Evolutionary conservation across 35 echinoderm and acorn worm genomes (phyloP).

Genomic region (Amphiura filiformis): DNA sequence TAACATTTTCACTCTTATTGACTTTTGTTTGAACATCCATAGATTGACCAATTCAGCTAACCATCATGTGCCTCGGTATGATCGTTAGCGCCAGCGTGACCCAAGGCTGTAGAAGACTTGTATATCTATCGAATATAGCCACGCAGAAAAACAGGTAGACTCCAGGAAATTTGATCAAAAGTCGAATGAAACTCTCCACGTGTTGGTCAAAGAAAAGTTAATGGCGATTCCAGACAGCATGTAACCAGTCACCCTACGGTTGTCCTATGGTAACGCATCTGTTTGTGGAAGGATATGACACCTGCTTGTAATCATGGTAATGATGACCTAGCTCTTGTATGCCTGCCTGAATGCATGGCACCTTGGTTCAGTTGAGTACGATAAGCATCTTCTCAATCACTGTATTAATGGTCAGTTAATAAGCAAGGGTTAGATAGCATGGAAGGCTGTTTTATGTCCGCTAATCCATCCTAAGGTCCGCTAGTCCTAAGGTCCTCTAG

Average conservation of each 20-base stretch:
- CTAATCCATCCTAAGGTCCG: too few relatives aligned
- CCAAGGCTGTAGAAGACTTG: constrained; percentile 83
- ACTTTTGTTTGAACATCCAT: too few relatives aligned
- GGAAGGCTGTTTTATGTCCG: too few relatives aligned
- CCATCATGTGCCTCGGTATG: constrained; percentile 76
- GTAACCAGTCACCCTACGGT: constrained; percentile 2
- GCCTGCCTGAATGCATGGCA: too few relatives aligned
- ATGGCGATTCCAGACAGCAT: constrained; percentile 53
- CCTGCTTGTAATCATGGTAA: too few relatives aligned
- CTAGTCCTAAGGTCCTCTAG: too few relatives aligned
- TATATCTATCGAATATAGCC: constrained; percentile 86
- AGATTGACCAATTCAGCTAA: constrained; percentile 95
- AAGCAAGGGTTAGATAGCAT: too few relatives aligned
- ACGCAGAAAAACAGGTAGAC: constrained; percentile 85
- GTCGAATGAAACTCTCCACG: constrained; percentile 57
- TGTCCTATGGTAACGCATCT: constrained; percentile 53
- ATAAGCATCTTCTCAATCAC: too few relatives aligned
- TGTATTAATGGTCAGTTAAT: too few relatives aligned
- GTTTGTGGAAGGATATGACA: background rate
- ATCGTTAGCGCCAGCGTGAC: constrained; percentile 80
- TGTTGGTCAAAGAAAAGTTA: constrained; percentile 69
- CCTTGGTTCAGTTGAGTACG: too few relatives aligned
- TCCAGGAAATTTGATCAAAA: constrained; percentile 68
- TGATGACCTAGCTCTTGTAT: too few relatives aligned
- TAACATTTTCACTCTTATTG: too few relatives aligned